Evolutionary conservation across 1,140 invertebrate genomes (phyloP), one percentile per base, ranked within the genome.

Genomic region (Prorops nasuta): DNA sequence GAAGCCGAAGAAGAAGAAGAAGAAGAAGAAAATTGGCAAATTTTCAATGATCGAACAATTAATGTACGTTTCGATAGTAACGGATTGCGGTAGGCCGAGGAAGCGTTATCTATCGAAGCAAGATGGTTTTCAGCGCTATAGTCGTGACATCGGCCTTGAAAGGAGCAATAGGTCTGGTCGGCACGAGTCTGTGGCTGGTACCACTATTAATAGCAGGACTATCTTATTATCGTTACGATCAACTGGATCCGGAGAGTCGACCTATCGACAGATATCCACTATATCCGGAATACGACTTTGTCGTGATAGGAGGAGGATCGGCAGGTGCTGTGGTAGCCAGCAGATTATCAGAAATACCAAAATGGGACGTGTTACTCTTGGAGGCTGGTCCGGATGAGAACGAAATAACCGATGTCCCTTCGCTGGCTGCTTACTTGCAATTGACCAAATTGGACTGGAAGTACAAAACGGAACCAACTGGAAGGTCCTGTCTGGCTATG

Each of bases 321-420:
- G 91, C 93, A 0, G 94, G 96, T 0, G 91, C 92, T 0, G 95
- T 98, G 3, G 81, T 98, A 1, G 94, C 95, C 0, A 96, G 85
- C 63, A 83, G 96, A 9, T 75, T 98, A 18, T 90, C 90, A 0
- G 95, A 98, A 69, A 73, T 90, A 10, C 72, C 82, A 4, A 77
- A 85, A 36, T 92, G 90, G 90, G 89, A 84, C 47, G 86, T 96
- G 0, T 77, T 98, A 15, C 78, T 98, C 1, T 70, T 98, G 17
- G 95, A 98, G 79, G 93, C 92, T 6, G 95, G 94, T 2, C 91
- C 89, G 2, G 90, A 95, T 60, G 94, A 96, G 67, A 93, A 92
- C 70, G 89, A 93, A 71, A 88, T 95, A 37, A 88, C 88, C 0
- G 91, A 94, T 63, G 90, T 96, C 14, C 93, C 92, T 3, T 90